Evolutionary conservation across 1,140 invertebrate species (phyloP).

Genomic region (Musca vetustissima): DNA sequence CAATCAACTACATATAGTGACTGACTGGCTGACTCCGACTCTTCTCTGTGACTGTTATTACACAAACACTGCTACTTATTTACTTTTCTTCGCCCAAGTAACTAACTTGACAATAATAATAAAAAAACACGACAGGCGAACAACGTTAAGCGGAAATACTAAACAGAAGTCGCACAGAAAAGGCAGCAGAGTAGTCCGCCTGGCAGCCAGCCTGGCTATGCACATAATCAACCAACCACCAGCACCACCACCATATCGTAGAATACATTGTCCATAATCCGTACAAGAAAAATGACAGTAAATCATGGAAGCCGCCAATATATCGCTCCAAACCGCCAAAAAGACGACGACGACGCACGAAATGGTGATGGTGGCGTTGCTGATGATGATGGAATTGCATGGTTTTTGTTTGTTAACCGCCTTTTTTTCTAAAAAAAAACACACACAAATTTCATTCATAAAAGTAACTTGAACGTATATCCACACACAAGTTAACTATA

Average conservation of each 20-base stretch:
- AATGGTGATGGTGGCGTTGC: not conserved
- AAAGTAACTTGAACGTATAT: not conserved
- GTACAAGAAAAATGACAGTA: not conserved
- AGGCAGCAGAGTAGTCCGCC: not conserved
- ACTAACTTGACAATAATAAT: too few relatives aligned
- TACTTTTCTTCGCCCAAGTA: too few relatives aligned
- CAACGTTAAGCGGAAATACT: slow-evolving; percentile 12
- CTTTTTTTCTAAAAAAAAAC: too few relatives aligned
- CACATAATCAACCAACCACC: too few relatives aligned
- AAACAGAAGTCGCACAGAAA: slow-evolving; percentile 3
- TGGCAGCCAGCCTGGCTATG: too few relatives aligned
- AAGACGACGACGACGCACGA: slow-evolving; percentile 6
- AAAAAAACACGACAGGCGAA: too few relatives aligned
- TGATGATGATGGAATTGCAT: slow-evolving; percentile 14
- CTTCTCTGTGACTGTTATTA: too few relatives aligned
- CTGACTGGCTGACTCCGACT: too few relatives aligned
- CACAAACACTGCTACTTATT: too few relatives aligned
- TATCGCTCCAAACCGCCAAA: not conserved
- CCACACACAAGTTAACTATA: too few relatives aligned
- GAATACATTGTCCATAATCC: not conserved
- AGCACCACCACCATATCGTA: too few relatives aligned
- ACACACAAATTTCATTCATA: slow-evolving; percentile 17
- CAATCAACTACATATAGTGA: too few relatives aligned
- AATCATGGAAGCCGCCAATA: not conserved
- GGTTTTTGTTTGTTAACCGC: slow-evolving; percentile 14